Base-by-base conservation (phyloP, 2,888 invertebrate genomes). In the Parnassius mnemosyne region DNA sequence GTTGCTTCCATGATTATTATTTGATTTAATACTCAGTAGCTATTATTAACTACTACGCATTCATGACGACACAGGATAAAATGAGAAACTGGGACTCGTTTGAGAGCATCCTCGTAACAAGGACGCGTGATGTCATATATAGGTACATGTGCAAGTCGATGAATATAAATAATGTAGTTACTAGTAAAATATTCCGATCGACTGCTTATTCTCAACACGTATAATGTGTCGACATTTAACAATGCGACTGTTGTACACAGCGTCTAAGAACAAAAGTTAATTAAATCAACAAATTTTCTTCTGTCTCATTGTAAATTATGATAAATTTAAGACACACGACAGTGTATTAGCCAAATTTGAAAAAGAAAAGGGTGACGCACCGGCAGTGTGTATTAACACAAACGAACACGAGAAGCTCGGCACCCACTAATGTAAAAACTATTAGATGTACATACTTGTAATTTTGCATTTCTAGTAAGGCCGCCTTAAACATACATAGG, bases 31-130 rank as follows among this genome's bases (percentile, higher is more conserved):
- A 42, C 41, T 20, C 43, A 7, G 13, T 54, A 9, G 16, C 78
- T 87, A 87, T 81, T 85, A 85, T 78, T 88, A 87, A 82, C 76
- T 65, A 68, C 72, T 69, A 70, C 75, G 71, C 73, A 63, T 60
- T 66, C 75, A 74, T 86, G 85, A 87, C 85, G 86, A 80, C 81
- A 87, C 86, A 85, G 89, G 89, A 89, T 87, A 87, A 81, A 80
- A 83, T 78, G 80, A 81, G 83, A 80, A 85, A 84, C 83, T 84
- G 81, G 88, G 86, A 85, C 86, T 85, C 80, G 77, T 75, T 74
- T 73, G 68, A 58, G 80, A 58, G 80, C 81, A 82, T 84, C 86
- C 85, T 85, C 79, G 78, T 77, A 75, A 76, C 90, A 90, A 90
- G 90, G 90, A 82, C 89, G 82, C 73, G 79, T 89, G 89, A 89